phyloP scores from a whole-genome alignment of 92 coral and sea anemone genomes.

The Bergia sp. region DNA sequence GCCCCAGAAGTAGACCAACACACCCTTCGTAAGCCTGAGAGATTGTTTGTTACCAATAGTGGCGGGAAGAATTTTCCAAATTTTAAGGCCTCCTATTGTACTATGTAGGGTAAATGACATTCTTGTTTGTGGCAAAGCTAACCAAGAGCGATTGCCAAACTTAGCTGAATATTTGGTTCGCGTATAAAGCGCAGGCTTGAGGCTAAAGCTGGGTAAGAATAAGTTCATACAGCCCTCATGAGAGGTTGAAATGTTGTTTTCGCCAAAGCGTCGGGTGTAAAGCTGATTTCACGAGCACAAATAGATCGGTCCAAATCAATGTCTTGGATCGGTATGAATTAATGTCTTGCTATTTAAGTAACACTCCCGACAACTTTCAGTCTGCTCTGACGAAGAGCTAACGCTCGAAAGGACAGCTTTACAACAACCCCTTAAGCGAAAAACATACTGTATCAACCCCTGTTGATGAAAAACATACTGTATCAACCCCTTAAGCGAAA shows the following conservation, averaged over 20 bases:
- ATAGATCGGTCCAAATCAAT: too few relatives aligned
- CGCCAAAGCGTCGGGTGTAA: not conserved
- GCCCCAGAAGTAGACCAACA: not conserved
- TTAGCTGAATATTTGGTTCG: slow-evolving; percentile 35
- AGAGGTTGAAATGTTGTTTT: slow-evolving; percentile 3
- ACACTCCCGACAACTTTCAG: not conserved
- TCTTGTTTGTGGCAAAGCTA: slow-evolving; percentile 10
- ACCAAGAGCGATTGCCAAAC: slow-evolving; percentile 12
- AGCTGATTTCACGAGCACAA: not conserved
- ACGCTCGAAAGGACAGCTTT: too few relatives aligned
- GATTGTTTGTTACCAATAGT: not conserved
- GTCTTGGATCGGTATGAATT: not conserved
- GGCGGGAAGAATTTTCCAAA: slow-evolving; percentile 24
- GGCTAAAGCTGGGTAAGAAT: slow-evolving; percentile 28
- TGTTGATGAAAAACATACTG: too few relatives aligned
- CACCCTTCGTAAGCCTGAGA: slow-evolving; percentile 13
- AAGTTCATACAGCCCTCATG: slow-evolving; percentile 27
- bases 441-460: too few relatives aligned
- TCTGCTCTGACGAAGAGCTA: not conserved
- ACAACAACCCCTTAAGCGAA: too few relatives aligned
- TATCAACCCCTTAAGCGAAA: not conserved
- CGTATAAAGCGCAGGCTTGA: slow-evolving; percentile 36
- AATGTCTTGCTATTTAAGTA: not conserved
- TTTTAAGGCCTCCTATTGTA: slow-evolving; percentile 24
- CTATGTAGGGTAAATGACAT: slow-evolving; percentile 35